A percentile compares a stretch with the other conserved stretches of the same genome.
phyloP scores from a whole-genome alignment of 2,113 vertebrate genomes.

The Electrona antarctica region DNA sequence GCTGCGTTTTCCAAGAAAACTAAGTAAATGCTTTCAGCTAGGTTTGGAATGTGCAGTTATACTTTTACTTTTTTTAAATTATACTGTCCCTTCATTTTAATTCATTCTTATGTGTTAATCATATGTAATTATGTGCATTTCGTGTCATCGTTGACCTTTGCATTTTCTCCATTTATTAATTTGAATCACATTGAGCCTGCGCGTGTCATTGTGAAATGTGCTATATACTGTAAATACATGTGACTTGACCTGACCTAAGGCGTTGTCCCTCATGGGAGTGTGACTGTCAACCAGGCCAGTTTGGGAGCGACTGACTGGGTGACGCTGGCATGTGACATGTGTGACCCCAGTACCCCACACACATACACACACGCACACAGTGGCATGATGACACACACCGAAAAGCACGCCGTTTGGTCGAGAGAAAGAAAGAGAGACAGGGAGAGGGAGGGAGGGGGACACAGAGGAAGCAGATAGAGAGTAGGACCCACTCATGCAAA shows the following conservation, averaged over 20 bases:
- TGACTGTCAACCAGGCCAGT: constrained; percentile 8
- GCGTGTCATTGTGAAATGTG: too few relatives aligned
- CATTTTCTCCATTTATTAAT: too few relatives aligned
- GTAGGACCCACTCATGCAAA: constrained; percentile 13
- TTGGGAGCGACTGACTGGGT: constrained; percentile 1
- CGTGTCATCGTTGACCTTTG: too few relatives aligned
- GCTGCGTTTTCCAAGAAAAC: too few relatives aligned
- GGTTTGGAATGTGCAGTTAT: too few relatives aligned
- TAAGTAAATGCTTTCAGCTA: too few relatives aligned
- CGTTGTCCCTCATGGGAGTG: neutral
- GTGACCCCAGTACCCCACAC: constrained; percentile 19
- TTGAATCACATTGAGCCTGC: too few relatives aligned
- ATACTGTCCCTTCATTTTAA: too few relatives aligned
- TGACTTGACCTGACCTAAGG: neutral
- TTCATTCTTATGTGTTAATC: too few relatives aligned
- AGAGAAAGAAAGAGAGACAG: constrained; percentile 29
- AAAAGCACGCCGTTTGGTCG: constrained; percentile 29
- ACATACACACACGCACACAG: constrained; percentile 25
- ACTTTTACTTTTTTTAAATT: too few relatives aligned
- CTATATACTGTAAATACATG: too few relatives aligned
- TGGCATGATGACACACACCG: constrained; percentile 47
- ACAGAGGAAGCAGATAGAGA: constrained; percentile 36
- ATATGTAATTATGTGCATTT: too few relatives aligned
- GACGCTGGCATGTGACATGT: constrained; percentile 24
- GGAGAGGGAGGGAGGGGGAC: constrained; percentile 7